Base-by-base conservation (phyloP, 2,113 vertebrate genomes). In the Halcyon malimbica region DNA sequence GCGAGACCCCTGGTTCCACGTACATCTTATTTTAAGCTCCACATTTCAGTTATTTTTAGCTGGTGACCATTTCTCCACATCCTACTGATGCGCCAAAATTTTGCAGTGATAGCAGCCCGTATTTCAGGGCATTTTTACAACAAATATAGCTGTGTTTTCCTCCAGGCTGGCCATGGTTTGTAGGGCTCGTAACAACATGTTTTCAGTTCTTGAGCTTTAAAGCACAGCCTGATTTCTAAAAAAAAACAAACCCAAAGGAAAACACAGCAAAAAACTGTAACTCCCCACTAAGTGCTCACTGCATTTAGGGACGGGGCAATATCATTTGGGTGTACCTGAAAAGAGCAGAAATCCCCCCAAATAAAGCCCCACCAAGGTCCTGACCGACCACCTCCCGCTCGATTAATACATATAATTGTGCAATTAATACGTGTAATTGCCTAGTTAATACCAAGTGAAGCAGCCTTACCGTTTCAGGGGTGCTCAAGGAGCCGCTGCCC, bases 401-500 rank as follows among this genome's bases (percentile, higher is more conserved):
- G 4, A 44, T 59, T 59, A 80, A 48, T 21, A 24, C 0, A 56
- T 14, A 39, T 41, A 82, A 75, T 24, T 29, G 14, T 4, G 5
- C 50, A 25, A 16, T 69, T 76, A 60, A 76, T 25, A 59, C 0
- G 24, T 26, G 13, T 7, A 70, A 65, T 59, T 65, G 24, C 14
- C 28, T 28, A 33, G 76, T 48, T 60, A 62, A 75, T n/a, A 75
- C 13, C 75, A 94, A 92, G 29, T 4, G 11, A 87, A 94, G 77
- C 63, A 37, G 8, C 28, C 96, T 98, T 97, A 98, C 98, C 79
- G 78, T 96, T 95, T n/a, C 20, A n/a, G 81, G 97, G 94, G 94
- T 91, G 90, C 92, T 93, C 37, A 3, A 35, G 87, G 95, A 95
- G 93, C 95, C 15, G 8, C 67, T 65, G 92, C 74, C 90, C 95